Evolutionary conservation across 2,888 invertebrate species (phyloP).

Genomic region (Drosophila quinaria): DNA sequence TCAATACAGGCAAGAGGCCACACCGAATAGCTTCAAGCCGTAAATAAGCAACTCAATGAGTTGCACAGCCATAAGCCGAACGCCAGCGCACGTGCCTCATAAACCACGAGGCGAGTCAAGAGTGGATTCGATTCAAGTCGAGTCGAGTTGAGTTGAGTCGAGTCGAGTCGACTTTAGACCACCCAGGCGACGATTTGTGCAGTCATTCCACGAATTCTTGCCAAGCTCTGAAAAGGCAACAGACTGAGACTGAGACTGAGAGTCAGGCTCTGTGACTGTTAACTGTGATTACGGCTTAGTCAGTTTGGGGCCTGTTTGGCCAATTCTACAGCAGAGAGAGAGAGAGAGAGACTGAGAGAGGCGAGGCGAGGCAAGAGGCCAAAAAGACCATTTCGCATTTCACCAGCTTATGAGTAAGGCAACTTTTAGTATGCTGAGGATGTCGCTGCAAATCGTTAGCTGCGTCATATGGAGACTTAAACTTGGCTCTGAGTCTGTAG

Average conservation of each 20-base stretch:
- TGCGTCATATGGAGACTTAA: constrained; percentile 49
- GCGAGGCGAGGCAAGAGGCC: neutral
- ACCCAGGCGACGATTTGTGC: constrained; percentile 77
- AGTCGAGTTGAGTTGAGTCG: constrained; percentile 22
- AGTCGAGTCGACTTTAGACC: constrained; percentile 48
- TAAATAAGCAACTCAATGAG: constrained; percentile 80
- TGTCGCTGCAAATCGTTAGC: constrained; percentile 50
- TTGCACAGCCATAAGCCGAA: constrained; percentile 70
- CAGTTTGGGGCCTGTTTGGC: constrained; percentile 51
- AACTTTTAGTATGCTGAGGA: constrained; percentile 71
- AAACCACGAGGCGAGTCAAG: constrained; percentile 62
- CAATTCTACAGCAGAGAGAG: constrained; percentile 40
- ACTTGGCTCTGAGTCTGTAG: constrained; percentile 6
- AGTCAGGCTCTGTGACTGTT: constrained; percentile 26
- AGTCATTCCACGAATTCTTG: constrained; percentile 79
- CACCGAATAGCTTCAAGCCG: constrained; percentile 73
- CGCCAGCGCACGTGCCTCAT: constrained; percentile 80
- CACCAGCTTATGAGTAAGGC: constrained; percentile 66
- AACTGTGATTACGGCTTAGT: constrained; percentile 56
- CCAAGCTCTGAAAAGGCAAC: constrained; percentile 40
- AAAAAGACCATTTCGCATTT: constrained; percentile 70
- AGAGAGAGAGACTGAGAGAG: neutral
- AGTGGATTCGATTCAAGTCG: neutral
- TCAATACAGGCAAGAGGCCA: constrained; percentile 43
- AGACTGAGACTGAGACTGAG: constrained; percentile 3